Evolutionary conservation across 2,888 invertebrate species (phyloP).

Genomic region (Leucophora obtusa): DNA sequence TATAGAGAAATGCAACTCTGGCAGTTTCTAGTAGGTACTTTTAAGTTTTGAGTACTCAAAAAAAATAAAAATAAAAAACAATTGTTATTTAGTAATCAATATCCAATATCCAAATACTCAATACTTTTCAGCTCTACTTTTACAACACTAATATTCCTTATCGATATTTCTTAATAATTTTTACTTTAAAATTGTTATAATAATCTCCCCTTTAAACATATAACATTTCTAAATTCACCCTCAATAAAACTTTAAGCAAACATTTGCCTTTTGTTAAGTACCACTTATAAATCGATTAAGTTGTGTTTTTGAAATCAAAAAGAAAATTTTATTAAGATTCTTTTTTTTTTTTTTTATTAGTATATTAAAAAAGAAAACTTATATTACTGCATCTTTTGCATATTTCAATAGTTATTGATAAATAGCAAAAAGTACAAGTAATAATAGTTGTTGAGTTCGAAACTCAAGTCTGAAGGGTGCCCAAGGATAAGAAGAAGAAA

Average conservation of each 20-base stretch:
- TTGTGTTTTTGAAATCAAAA: constrained; percentile 37
- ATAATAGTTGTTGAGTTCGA: constrained; percentile 33
- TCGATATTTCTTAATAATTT: neutral
- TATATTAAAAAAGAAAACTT: neutral
- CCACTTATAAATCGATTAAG: constrained; percentile 46
- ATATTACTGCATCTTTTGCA: neutral
- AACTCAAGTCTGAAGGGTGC: constrained; percentile 31
- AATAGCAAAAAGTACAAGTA: constrained; percentile 21
- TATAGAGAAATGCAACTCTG: no score
- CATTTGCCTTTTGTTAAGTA: constrained; percentile 9
- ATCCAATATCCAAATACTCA: no score
- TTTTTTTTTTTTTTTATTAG: neutral
- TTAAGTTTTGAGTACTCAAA: no score
- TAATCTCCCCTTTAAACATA: neutral
- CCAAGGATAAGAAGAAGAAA: neutral
- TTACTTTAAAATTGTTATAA: neutral
- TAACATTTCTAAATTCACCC: neutral
- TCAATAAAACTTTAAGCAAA: neutral
- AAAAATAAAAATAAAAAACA: no score
- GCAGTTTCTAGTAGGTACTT: no score
- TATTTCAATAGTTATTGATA: constrained; percentile 33
- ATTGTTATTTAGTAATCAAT: no score
- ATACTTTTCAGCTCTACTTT: no score
- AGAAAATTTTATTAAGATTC: constrained; percentile 22
- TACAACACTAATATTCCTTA: no score